phyloP scores from a whole-genome alignment of 2,797 vertebrate species.

The Lates japonicus region DNA sequence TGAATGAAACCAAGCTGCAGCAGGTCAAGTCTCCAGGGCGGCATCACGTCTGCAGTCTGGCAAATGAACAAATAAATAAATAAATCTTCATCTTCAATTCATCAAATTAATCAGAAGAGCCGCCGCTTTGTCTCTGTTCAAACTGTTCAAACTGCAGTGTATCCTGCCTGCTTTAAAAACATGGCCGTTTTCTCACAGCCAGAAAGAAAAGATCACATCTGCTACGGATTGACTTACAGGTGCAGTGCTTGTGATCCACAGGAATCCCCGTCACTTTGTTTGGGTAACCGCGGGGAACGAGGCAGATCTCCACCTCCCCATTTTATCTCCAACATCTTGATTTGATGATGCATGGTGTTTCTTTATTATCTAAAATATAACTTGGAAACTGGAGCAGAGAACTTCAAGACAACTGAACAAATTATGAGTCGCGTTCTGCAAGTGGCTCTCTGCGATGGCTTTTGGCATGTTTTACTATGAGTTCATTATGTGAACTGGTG shows the following conservation, averaged over 20 bases:
- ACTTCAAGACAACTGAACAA: background rate
- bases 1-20: background rate
- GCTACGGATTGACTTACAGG: conserved; percentile 77
- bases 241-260: conserved; percentile 70
- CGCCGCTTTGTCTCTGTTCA: background rate
- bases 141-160: background rate
- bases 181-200: conserved; percentile 49
- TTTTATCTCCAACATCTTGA: conserved; percentile 50
- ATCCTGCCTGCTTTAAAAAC: background rate
- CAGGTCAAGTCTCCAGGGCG: background rate
- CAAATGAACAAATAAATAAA: background rate
- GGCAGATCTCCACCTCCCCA: conserved; percentile 52
- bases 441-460: background rate
- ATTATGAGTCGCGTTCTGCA: background rate
- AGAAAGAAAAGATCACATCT: conserved; percentile 73
- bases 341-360: background rate
- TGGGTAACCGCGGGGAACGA: conserved; percentile 58
- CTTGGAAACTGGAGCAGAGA: background rate
- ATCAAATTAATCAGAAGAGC: background rate
- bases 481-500: background rate
- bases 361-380: conserved; percentile 1
- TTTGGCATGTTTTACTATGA: background rate
- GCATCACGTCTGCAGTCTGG: background rate
- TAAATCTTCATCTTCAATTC: background rate
- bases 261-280: conserved; percentile 65